Base-by-base conservation (phyloP, 2,797 vertebrate genomes). In the Poecilia wingei region DNA sequence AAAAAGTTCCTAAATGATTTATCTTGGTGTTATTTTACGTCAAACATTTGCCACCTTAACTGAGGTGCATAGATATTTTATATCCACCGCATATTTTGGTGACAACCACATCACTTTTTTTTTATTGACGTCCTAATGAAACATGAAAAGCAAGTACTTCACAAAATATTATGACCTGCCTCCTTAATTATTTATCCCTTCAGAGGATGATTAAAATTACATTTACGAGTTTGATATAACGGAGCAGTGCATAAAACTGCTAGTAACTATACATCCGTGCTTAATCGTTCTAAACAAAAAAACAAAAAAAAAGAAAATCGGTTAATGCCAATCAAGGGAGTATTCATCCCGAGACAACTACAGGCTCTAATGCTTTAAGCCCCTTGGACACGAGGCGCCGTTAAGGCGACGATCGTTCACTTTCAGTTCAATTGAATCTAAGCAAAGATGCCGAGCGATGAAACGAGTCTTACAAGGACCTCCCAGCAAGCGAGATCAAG, bases 361-460 rank as follows among this genome's bases (percentile, higher is more conserved):
- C 55, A 75, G 51, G 69, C 41, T 69, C 41, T 69, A 57, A 70
- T 70, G 73, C 51, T 66, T 64, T 74, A 61, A 79, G 53, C 71
- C 33, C 20, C 14, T 51, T 28, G 71, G 77, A 64, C 57, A 66
- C 2, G 33, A 51, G 45, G 55, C 72, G 43, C 69, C 43, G 45
- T 41, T 79, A 64, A 53, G 79, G 59, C 64, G 3, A 75, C 12
- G 41, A 75, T 75, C 61, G 46, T 79, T 55, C 64, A 47, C 47
- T 80, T 55, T 18, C 43, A 39, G 49, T 73, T 51, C 45, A 74
- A 53, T 75, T 75, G 55, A 75, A 80, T 47, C 51, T 46, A n/a
- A 51, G 51, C 46, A 25, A 33, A 79, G 61, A 69, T 6, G 14
- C 57, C 77, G 28, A 66, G 59, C 51, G 25, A 74, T 47, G 73